These are phyloP conservation scores for Globicephala melas DNA, from an alignment of 2,113 vertebrate genomes.

Conservation along the genomic window DNA sequence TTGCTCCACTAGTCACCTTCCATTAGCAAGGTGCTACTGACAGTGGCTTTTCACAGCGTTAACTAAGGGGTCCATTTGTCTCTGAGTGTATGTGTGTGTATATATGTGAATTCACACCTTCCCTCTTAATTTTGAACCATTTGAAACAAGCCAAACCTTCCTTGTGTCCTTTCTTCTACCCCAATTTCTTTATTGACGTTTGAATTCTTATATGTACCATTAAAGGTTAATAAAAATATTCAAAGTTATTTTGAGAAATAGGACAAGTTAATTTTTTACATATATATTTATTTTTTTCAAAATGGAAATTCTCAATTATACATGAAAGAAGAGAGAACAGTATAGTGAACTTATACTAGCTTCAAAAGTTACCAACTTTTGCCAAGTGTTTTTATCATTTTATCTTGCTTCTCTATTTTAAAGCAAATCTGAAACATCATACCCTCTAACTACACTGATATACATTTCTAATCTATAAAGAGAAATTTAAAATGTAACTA, in stretches of 20 bases:
- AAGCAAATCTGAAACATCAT: neutral
- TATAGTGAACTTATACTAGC: neutral
- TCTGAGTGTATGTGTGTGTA: neutral
- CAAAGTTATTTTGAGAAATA: neutral
- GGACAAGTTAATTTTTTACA: neutral
- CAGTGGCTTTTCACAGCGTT: neutral
- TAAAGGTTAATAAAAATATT: neutral
- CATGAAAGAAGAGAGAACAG: neutral
- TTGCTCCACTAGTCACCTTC: neutral
- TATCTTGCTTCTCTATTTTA: neutral
- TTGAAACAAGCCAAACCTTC: neutral
- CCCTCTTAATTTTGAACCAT: neutral
- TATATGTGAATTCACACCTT: neutral
- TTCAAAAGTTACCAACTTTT: neutral
- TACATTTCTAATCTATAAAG: neutral
- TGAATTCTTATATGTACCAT: neutral
- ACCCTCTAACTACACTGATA: neutral
- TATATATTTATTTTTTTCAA: neutral
- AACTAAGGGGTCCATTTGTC: neutral
- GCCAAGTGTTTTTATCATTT: neutral
- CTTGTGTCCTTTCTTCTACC: neutral
- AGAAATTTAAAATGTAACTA: neutral
- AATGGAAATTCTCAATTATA: neutral
- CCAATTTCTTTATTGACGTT: neutral
- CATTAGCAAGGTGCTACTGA: neutral